Base-by-base conservation (phyloP, 2,888 invertebrate genomes). In the Shargacucullia verbasci region DNA sequence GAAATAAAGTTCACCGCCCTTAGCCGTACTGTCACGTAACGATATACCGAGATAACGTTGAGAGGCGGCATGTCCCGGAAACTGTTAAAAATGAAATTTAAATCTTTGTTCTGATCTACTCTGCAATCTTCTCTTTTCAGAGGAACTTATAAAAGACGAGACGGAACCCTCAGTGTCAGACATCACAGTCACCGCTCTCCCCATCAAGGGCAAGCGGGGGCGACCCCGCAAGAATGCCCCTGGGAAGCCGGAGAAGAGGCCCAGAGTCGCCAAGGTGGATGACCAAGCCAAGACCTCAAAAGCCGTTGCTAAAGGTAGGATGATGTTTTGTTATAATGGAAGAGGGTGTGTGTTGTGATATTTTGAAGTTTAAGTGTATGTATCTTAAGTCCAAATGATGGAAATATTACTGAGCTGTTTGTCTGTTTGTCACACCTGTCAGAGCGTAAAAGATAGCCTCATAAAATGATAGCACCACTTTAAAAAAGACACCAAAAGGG, bases 241-340 rank as follows among this genome's bases (percentile, higher is more conserved):
- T 0, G 69, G 75, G 0, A 89, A 90, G 55, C 33, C 81, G 0
- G 88, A 85, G 53, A 90, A 79, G 48, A 57, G 73, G 6, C 6
- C 57, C 0, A 78, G 76, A 15, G 35, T 67, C 1, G 14, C 62
- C 0, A 73, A 73, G 10, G 2, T 44, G 0, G 78, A 78, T 3
- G 79, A 78, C 0, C 79, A 78, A 11, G 47, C 65, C 1, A 83
- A 78, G 47, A 58, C 65, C 0, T 63, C 72, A 9, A 83, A 79
- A 59, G 56, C 75, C 0, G 70, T 76, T 3, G 58, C 83, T 33
- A 92, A 91, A 92, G 92, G 92, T 93, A 87, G 83, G 92, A 65
- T 39, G 2, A 0, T 15, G 20, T 13, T 0, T 10, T 0, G 14
- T 39, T 6, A n/a, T 6, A 8, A 7, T 49, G 3, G 0, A 11